Evolutionary conservation across 2,797 vertebrate species (phyloP), one percentile per base, ranked within the genome.

Genomic region (Serranus cabrilla): DNA sequence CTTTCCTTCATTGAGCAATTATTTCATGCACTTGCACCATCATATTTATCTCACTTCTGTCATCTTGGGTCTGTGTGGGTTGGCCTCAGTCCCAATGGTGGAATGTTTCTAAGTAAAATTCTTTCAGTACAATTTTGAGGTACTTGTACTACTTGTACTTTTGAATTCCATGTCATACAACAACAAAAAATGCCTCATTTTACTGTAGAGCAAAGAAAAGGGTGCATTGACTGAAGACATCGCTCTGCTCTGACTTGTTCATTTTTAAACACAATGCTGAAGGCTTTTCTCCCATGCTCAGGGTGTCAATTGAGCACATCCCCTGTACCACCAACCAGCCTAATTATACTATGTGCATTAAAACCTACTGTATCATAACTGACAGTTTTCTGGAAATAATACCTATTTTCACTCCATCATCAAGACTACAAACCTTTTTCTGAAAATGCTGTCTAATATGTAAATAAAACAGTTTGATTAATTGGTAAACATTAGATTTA

Each of bases 231-330:
- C 69, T 57, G 37, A 55, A 34, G 42, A 57, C 50, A 54, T 81
- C 66, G 68, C 31, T 66, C n/a, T 68, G 39, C 72, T 61, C 58
- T 63, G 20, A 59, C 58, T 74, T 63, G 27, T 70, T 63, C 42
- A 72, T 85, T 65, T 80, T 77, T 74, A 67, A 83, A 68, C 49
- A 76, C 25, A 7, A 20, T 12, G 64, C 63, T 54, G 1, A 23
- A 13, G 27, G 18, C 37, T 61, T 67, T 59, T 68, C 23, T 21
- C 23, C 31, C 63, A 80, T 45, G 58, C 43, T 63, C 50, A 68
- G 55, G 42, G 61, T 73, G 56, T 25, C 34, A 62, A 63, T 40
- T 27, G 16, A 49, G 8, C 42, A 21, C 34, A n/a, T 60, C 52
- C 9, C 21, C 11, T 37, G 11, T 43, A 65, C 54, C 37, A 58